Evolutionary conservation across 23 tunicate genomes (phyloP), one percentile per base, ranked within the genome.

Genomic region (Styela plicata): DNA sequence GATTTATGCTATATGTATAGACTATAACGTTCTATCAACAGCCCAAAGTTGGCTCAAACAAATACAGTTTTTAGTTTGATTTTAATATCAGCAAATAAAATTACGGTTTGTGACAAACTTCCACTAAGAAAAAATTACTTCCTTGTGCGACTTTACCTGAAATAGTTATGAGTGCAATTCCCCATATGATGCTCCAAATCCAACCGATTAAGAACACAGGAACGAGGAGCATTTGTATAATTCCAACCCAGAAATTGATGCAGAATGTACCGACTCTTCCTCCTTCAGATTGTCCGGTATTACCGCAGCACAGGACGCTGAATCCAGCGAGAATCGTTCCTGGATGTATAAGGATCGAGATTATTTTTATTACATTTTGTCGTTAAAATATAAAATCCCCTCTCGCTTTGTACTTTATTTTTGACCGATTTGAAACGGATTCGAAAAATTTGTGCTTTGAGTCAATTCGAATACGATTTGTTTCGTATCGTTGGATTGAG

Each of bases 151-250:
- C 31, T 74, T 22, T 24, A 44, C 86, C 70, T 52, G 86, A 32
- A 16, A 73, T 17, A 25, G 69, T 74, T 0, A 83, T 73, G 69
- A 83, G 61, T 20, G 86, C 86, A 10, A 83, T n/a, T 18, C 86
- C 86, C 86, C 86, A 83, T 18, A 83, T 83, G 52, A 83, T 83
- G 86, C 86, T 83, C 86, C 86, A 83, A 3, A 83, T 61, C 86
- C 86, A 83, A 32, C 86, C 86, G 29, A 83, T n/a, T 20, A 83
- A 2, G 71, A 83, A 83, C 28, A 83, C 5, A 16, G 31, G 31
- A 29, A 34, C 79, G 3, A 73, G 68, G 16, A 71, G 5, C 10
- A 83, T 34, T 37, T 83, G 86, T 21, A 73, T 22, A 28, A 73
- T 32, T 20, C 86, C 86, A 30, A 83, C 86, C 86, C 86, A 83